Base-by-base conservation (phyloP, 2,113 vertebrate species). In the Hymenochirus boettgeri region DNA sequence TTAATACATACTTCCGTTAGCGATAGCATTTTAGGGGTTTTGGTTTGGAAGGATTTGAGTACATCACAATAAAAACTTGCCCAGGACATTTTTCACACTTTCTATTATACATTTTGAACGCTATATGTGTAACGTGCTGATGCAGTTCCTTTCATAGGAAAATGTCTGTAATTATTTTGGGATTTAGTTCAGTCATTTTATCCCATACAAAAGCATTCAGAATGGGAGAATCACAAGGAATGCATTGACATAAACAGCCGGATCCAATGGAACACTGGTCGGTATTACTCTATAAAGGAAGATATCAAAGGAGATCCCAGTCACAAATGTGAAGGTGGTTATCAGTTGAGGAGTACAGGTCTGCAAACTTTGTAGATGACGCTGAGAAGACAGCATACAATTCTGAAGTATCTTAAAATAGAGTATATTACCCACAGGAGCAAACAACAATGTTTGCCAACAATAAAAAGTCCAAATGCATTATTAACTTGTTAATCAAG, bases 261-360 rank as follows among this genome's bases (percentile, higher is more conserved):
- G 1, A 53, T 7, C 21, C 39, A 27, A 26, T 37, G 60, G 47
- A 3, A 52, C 2, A 1, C 25, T 24, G 3, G 29, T n/a, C 1
- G 29, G 29, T 10, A 7, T 12, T 23, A 25, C 37, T 2, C 60
- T 29, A 18, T 52, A 26, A 13, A 62, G 10, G 11, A 53, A 22
- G 1, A 62, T 39, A 17, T 62, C 60, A 25, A 52, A 62, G 12
- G 37, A 22, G 2, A 15, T 6, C 21, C 35, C 47, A 2, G 12
- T 3, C 17, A 53, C 19, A 17, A 25, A 62, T 19, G n/a, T 25
- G 19, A 10, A 21, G 3, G 35, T 52, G 22, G 47, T 37, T 31
- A 62, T 52, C 1, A 62, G 22, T 9, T 62, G 60, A 7, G 60
- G 60, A 5, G 60, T 52, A 17, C 60, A 62, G 21, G 60, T 62